Evolutionary conservation across 2,888 invertebrate genomes (phyloP).

Genomic region (Criorhina ranunculi): DNA sequence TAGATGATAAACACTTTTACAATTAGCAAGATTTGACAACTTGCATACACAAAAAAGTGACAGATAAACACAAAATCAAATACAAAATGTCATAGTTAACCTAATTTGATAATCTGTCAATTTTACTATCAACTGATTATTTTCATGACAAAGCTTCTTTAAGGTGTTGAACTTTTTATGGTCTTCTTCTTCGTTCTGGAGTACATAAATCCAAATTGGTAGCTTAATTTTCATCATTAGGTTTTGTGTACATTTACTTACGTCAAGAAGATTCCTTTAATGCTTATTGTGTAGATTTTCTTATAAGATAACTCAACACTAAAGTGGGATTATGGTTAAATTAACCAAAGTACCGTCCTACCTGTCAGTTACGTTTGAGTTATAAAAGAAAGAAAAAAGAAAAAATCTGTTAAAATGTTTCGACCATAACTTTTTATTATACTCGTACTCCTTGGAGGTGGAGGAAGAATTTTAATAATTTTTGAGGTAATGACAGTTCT

Average conservation of each 20-base stretch:
- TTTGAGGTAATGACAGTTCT: background rate
- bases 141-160: background rate
- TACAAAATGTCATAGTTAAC: slow-evolving; percentile 8
- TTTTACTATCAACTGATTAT: background rate
- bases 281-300: no score
- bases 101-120: slow-evolving; percentile 10
- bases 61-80: slow-evolving; percentile 16
- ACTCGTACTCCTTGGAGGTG: background rate
- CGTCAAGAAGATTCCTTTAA: background rate
- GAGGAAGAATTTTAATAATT: background rate
- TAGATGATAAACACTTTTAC: slow-evolving; percentile 4
- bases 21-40: slow-evolving; percentile 17
- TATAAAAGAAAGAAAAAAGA: background rate
- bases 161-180: background rate
- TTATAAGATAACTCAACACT: background rate
- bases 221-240: background rate
- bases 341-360: background rate
- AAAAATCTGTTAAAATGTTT: slow-evolving; percentile 3
- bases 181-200: no score
- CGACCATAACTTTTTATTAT: slow-evolving; percentile 12
- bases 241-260: background rate
- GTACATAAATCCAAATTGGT: background rate
- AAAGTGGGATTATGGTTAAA: background rate
- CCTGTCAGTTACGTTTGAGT: slow-evolving; percentile 4
- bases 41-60: slow-evolving; percentile 8